Percentiles rank a stretch among this genome's conserved stretches.
phyloP scores from a whole-genome alignment of 2,113 vertebrate species.

The Erpornis zantholeuca region DNA sequence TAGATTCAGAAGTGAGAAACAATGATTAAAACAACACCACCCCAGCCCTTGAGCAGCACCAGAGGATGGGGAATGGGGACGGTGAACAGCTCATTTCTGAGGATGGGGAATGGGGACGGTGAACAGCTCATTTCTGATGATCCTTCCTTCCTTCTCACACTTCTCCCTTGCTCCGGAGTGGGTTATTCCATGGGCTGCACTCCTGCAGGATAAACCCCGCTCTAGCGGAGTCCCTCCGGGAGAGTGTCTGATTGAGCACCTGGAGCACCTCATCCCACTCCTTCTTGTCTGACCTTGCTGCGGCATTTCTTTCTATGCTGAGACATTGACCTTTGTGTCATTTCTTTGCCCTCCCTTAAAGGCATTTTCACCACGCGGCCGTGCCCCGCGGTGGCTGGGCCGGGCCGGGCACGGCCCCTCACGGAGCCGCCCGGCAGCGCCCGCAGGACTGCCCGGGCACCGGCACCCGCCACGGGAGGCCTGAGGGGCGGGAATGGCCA shows the following conservation, averaged over 20 bases:
- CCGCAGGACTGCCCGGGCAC: not conserved
- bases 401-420: not conserved
- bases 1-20: not conserved
- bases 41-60: accelerated
- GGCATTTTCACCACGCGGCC: accelerated
- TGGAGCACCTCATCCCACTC: not conserved
- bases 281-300: too few relatives aligned
- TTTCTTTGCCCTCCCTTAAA: not conserved
- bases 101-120: not conserved
- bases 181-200: not conserved
- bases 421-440: not conserved
- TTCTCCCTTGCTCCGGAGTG: not conserved
- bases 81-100: not conserved
- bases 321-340: not conserved
- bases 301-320: not conserved
- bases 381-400: accelerated
- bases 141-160: not conserved
- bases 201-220: not conserved
- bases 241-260: not conserved
- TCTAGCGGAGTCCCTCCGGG: accelerated
- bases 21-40: not conserved
- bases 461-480: accelerated
- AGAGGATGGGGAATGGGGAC: not conserved
- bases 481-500: not conserved
- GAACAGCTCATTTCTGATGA: not conserved